Evolutionary conservation across 2,888 invertebrate genomes (phyloP), one percentile per base, ranked within the genome.

Genomic region (Epinotia demarniana): DNA sequence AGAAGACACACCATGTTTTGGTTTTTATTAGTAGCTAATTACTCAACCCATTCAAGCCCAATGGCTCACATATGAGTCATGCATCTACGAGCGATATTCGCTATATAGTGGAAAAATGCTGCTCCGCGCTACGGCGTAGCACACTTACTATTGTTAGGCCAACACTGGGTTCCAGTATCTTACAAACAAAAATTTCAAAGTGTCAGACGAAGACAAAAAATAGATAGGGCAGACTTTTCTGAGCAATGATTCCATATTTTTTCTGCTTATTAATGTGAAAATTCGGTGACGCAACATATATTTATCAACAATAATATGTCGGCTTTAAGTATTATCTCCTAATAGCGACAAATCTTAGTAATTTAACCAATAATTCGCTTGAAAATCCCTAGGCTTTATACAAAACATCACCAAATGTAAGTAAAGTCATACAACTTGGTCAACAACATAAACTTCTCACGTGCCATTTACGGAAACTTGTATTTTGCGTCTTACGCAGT

Each of bases 351-450:
- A 6, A n/a, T 46, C 8, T 12, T 19, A 13, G 43, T 19, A 46
- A 49, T 6, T 46, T 64, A 23, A 2, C 19, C 43, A 12, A 27
- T 46, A 66, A 13, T 57, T 16, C 16, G 27, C 13, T 13, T 16
- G 16, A 43, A 23, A 39, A 43, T 33, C 27, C 27, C 33, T 67
- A 16, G 57, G 39, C 39, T 18, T 16, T 57, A 58, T 43, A 57
- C 27, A 16, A 8, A 67, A 67, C 33, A 61, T 39, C 39, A 33
- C 19, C 16, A 49, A 57, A 39, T 68, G 55, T 67, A 67, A 39
- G 13, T 39, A 67, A 57, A n/a, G 33, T 19, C 33, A 68, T 23
- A 43, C 16, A 43, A n/a, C 19, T 58, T 18, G 27, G 0, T n/a
- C 23, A 9, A 11, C 46, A 49, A 16, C 11, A 4, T 57, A 49